Percentiles rank a stretch among this genome's conserved stretches.
phyloP scores from a whole-genome alignment of 2,888 invertebrate species.

The Sminthurinus aureus region DNA sequence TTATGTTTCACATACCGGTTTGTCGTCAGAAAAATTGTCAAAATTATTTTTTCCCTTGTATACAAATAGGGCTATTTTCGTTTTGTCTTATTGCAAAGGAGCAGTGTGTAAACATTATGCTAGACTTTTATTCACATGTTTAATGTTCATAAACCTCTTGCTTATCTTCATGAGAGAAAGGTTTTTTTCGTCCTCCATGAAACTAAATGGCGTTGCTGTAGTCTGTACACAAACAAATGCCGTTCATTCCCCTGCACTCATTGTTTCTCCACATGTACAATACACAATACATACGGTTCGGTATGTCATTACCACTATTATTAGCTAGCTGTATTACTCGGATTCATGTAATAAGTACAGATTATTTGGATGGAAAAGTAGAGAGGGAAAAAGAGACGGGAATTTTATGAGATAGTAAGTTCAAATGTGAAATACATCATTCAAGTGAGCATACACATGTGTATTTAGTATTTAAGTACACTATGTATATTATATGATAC shows the following conservation, averaged over 20 bases:
- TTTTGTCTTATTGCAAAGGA: not conserved
- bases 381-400: not conserved
- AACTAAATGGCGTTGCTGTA: not conserved
- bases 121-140: not conserved
- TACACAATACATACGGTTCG: not conserved
- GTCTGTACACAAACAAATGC: not conserved
- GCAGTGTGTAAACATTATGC: constrained; percentile 29
- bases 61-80: not conserved
- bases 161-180: constrained; percentile 23
- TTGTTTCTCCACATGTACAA: not conserved
- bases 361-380: not conserved
- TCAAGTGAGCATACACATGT: not conserved
- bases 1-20: constrained; percentile 46
- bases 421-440: constrained; percentile 1
- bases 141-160: not conserved
- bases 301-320: not conserved
- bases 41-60: constrained; percentile 14
- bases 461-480: not conserved
- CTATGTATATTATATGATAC: too few relatives aligned
- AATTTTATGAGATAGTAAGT: not conserved
- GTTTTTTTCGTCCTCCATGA: too few relatives aligned
- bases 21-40: constrained; percentile 37
- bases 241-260: not conserved
- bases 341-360: not conserved
- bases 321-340: not conserved